Evolutionary conservation across 2,797 vertebrate genomes (phyloP), one percentile per base, ranked within the genome.

Genomic region (Gymnoscopelus braueri): DNA sequence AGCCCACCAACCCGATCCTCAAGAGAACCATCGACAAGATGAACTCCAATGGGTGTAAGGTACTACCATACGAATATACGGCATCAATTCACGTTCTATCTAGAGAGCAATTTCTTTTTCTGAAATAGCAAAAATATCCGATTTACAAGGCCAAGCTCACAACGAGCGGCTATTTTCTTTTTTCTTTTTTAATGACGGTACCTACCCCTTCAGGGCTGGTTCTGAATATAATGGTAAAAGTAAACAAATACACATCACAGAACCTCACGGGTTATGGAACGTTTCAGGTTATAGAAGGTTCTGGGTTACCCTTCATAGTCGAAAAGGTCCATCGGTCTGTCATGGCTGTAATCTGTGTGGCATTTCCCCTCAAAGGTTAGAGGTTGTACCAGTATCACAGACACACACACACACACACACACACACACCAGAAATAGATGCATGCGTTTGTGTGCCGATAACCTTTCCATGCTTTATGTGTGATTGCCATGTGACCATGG

Each of bases 41-140:
- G 96, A 98, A 98, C 84, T 76, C 93, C 88, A 96, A 95, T 75
- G 97, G 97, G 26, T 97, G 96, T 91, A 98, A 98, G 96, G 96
- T 98, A 92, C 61, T 81, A 58, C 50, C 63, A 65, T 69, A 77
- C 15, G 13, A 13, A 51, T 51, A n/a, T 5, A 15, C 49, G 9
- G 39, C 39, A 44, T 44, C 39, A 8, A 10, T 44, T 44, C 39
- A 44, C 9, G 6, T 39, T 39, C 39, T 39, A 4, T 29, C 26
- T 29, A 29, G 26, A 29, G 19, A 29, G 26, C 19, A 1, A 1
- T 19, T 19, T 19, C 1, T 19, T 19, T 19, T 19, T 19, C 19
- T 19, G 19, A 19, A 19, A 19, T 19, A 19, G 19, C 19, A 29
- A 29, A 29, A 29, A 29, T 29, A 29, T 3, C 26, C 2, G 2